Conservation (phyloP, 2,888 invertebrate species). For the Yponomeuta malinellus region DNA sequence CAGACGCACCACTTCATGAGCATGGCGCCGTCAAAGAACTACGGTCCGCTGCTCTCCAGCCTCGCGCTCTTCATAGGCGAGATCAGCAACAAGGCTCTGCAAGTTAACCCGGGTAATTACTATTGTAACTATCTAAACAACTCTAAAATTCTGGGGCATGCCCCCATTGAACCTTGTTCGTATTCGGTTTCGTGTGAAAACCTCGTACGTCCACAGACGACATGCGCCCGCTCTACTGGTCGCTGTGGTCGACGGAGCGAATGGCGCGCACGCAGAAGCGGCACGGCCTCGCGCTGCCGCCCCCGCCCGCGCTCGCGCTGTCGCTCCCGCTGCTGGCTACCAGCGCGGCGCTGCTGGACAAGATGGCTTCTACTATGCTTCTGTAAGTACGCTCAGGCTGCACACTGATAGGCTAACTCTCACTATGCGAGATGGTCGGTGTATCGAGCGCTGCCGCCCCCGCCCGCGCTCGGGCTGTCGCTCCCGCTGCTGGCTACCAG, state of each 20-base stretch:
- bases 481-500: conserved; percentile 31
- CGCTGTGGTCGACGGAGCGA: conserved; percentile 23
- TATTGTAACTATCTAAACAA: background rate
- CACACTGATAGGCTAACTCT: too few relatives aligned
- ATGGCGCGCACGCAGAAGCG: conserved; percentile 22
- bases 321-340: conserved; percentile 29
- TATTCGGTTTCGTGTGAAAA: background rate
- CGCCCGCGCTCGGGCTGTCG: conserved; percentile 17
- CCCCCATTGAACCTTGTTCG: too few relatives aligned
- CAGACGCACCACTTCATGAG: conserved; percentile 40
- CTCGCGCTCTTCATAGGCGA: conserved; percentile 38
- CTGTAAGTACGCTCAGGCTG: background rate
- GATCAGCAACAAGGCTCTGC: conserved; percentile 46
- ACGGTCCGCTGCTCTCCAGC: conserved; percentile 30
- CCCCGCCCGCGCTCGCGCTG: conserved; percentile 27
- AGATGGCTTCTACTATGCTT: background rate
- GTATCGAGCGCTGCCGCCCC: too few relatives aligned
- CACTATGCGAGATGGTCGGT: too few relatives aligned
- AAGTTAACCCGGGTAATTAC: conserved; percentile 48
- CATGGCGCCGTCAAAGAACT: conserved; percentile 28
- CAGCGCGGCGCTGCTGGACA: conserved; percentile 41
- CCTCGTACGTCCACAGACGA: conserved; percentile 34
- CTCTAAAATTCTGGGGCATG: too few relatives aligned
- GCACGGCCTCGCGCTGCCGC: conserved; percentile 19
- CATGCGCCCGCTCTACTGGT: conserved; percentile 34